Base-by-base conservation (phyloP, 2,113 vertebrate species). In the Sterrhoptilus dennistouni region DNA sequence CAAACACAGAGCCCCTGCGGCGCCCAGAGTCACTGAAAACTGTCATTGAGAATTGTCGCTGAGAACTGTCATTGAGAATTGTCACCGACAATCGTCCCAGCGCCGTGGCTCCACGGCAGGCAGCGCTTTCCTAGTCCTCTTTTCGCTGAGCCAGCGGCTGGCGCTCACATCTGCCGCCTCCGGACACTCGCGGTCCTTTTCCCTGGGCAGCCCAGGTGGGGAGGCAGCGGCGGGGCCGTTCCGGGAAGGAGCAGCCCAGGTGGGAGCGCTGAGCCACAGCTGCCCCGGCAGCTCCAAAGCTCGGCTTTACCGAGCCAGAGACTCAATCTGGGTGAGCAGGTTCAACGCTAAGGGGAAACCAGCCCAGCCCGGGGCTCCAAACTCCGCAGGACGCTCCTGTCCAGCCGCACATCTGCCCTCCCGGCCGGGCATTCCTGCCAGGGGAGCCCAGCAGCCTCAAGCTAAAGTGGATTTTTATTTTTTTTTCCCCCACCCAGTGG, bases 311-410 rank as follows among this genome's bases (percentile, higher is more conserved):
- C 77, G 25, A 59, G 19, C 24, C n/a, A 12, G 29, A 65, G 20
- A 42, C 14, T 6, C 14, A 1, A 60, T 27, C 27, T 6, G 45
- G 33, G 36, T 11, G 59, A 96, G 66, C 54, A 42, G 66, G 63
- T 79, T 69, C 33, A 60, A 15, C n/a, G 12, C 57, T 3, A 59
- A 80, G 71, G 74, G 2, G 2, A 52, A 83, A 80, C 9, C 59
- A 40, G 70, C 60, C 14, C 15, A 68, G 61, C 53, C 44, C 35
- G 5, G 1, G 47, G 38, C 47, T 29, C 0, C 9, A 49, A 83
- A 35, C n/a, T 0, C 8, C 4, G 53, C 36, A 53, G 23, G 19
- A 0, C 3, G 3, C n/a, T 57, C 56, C 45, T 17, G 2, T 17
- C 54, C 83, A 45, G 63, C 35, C 15, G 12, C 8, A 1, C 76